Evolutionary conservation across 2,113 vertebrate genomes (phyloP).

Genomic region (Vidua chalybeata): DNA sequence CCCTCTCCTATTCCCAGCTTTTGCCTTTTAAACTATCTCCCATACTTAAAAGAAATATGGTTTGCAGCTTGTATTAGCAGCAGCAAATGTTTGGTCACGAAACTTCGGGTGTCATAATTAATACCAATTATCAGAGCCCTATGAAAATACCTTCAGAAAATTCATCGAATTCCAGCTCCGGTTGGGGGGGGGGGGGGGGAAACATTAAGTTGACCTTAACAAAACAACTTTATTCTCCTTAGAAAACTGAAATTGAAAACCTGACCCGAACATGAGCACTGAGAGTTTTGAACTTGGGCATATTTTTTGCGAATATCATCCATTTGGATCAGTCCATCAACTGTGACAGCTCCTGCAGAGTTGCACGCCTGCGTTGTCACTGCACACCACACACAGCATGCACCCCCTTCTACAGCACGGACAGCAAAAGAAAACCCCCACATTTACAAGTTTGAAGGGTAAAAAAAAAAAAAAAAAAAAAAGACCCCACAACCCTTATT

Average conservation of each 20-base stretch:
- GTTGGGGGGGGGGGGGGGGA: background rate
- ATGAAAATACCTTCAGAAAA: constrained; percentile 42
- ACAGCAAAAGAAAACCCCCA: background rate
- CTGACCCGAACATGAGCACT: background rate
- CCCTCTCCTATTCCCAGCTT: constrained; percentile 29
- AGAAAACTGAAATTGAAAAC: constrained; percentile 34
- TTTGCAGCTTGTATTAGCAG: background rate
- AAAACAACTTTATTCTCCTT: constrained; percentile 36
- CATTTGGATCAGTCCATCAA: constrained; percentile 72
- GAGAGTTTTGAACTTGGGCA: background rate
- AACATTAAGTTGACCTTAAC: background rate
- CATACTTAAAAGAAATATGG: background rate
- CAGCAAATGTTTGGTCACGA: constrained; percentile 9
- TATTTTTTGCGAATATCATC: constrained; percentile 18
- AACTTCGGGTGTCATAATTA: constrained; percentile 16
- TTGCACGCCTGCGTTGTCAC: background rate
- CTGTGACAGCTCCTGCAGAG: constrained; percentile 51
- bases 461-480: background rate
- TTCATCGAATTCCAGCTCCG: background rate
- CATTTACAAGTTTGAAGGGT: background rate
- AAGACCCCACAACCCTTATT: background rate
- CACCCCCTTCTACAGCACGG: fast-evolving
- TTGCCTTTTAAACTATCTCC: constrained; percentile 27
- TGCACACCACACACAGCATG: background rate
- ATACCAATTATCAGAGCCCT: background rate